These are phyloP conservation scores for Drosophila melanica DNA, from an alignment of 1,140 invertebrate genomes.

Conservation along the genomic window DNA sequence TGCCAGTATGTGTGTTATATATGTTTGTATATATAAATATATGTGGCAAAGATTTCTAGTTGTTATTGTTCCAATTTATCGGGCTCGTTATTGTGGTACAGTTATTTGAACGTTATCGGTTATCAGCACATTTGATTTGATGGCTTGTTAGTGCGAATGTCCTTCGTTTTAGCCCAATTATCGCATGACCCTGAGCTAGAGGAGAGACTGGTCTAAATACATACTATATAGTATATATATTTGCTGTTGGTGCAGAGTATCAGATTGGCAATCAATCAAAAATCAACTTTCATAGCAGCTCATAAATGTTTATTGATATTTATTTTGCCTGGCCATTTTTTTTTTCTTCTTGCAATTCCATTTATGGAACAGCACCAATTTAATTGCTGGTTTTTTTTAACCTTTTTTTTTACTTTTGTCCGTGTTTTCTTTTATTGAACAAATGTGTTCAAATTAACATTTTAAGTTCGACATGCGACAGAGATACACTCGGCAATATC, in stretches of 20 bases:
- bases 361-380: slow-evolving; percentile 20
- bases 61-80: slow-evolving; percentile 47
- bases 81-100: slow-evolving; percentile 21
- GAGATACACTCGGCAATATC: background rate
- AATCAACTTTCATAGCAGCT: slow-evolving; percentile 32
- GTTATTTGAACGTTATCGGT: slow-evolving; percentile 45
- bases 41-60: slow-evolving; percentile 19
- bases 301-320: slow-evolving; percentile 51
- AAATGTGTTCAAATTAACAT: slow-evolving; percentile 35
- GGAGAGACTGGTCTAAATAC: slow-evolving; percentile 6
- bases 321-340: slow-evolving; percentile 24
- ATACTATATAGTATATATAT: background rate
- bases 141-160: slow-evolving; percentile 7
- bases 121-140: slow-evolving; percentile 38
- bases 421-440: slow-evolving; percentile 1
- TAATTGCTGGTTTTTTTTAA: slow-evolving; percentile 22
- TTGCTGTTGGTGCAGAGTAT: background rate
- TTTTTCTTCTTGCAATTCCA: slow-evolving; percentile 8
- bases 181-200: slow-evolving; percentile 14
- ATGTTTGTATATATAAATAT: background rate
- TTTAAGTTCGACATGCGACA: slow-evolving; percentile 15
- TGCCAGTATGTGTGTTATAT: background rate
- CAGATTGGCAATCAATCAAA: slow-evolving; percentile 44
- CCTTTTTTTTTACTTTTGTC: background rate
- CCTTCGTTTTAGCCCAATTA: slow-evolving; percentile 22